phyloP scores from a whole-genome alignment of 2,888 invertebrate genomes.

The Conchocele bisecta region DNA sequence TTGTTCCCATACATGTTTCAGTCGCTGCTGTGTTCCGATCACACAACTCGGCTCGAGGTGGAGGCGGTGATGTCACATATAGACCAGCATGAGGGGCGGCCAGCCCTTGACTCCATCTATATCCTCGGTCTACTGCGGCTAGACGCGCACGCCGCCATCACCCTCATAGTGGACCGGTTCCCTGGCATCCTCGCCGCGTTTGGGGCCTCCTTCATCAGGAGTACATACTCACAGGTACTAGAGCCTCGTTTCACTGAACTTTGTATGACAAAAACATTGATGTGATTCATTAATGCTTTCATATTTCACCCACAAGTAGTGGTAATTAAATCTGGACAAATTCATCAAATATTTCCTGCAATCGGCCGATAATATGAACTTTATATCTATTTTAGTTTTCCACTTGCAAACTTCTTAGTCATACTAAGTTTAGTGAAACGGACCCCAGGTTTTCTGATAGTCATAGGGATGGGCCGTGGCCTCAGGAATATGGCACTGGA shows the following conservation, averaged over 20 bases:
- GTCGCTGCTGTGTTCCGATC: constrained; percentile 65
- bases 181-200: constrained; percentile 60
- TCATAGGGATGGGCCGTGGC: too few relatives aligned
- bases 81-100: constrained; percentile 4
- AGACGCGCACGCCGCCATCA: constrained; percentile 53
- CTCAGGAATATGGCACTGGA: too few relatives aligned
- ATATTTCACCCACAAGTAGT: not conserved
- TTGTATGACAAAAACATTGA: not conserved
- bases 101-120: constrained; percentile 64
- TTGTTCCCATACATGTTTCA: constrained; percentile 46
- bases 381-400: too few relatives aligned
- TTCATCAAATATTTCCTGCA: too few relatives aligned
- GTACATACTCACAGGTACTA: constrained; percentile 60
- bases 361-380: too few relatives aligned
- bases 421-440: too few relatives aligned
- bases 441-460: too few relatives aligned
- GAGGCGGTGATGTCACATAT: constrained; percentile 38
- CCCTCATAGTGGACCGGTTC: constrained; percentile 59
- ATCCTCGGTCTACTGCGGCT: constrained; percentile 59
- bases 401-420: too few relatives aligned
- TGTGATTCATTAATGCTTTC: not conserved
- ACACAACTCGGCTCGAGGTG: constrained; percentile 35
- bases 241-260: not conserved
- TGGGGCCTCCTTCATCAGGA: constrained; percentile 58
- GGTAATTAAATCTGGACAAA: too few relatives aligned